These are phyloP conservation scores for Nasonia vitripennis DNA, from an alignment of 1,140 invertebrate species.

Conservation along the genomic window DNA sequence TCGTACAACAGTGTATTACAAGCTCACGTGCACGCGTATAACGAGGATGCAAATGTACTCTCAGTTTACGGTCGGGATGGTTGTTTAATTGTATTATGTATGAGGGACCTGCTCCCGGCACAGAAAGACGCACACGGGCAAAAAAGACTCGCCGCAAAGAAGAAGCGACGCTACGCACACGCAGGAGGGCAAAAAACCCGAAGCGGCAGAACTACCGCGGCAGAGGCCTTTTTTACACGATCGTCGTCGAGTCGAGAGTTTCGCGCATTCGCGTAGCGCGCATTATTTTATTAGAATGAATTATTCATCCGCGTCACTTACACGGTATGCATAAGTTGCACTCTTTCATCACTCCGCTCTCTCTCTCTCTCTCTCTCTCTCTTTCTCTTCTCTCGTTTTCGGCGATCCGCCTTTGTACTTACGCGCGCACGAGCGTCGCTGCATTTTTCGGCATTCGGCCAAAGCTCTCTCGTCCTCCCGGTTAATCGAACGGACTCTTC, in stretches of 20 bases:
- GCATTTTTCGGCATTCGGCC: constrained; percentile 49
- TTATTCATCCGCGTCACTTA: constrained; percentile 73
- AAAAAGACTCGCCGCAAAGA: neutral
- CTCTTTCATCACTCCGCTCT: constrained; percentile 67
- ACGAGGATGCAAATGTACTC: constrained; percentile 2
- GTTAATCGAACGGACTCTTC: constrained; percentile 33
- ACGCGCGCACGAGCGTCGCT: neutral
- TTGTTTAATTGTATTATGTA: constrained; percentile 45
- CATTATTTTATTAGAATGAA: constrained; percentile 75
- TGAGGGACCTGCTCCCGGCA: neutral
- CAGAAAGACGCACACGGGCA: neutral
- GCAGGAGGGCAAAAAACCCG: neutral
- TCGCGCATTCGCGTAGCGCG: constrained; percentile 51
- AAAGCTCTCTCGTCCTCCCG: constrained; percentile 1
- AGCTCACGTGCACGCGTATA: neutral
- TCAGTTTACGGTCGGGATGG: constrained; percentile 7
- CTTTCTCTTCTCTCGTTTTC: constrained; percentile 34
- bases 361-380: constrained; percentile 31
- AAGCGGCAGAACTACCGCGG: neutral
- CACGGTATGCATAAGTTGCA: constrained; percentile 71
- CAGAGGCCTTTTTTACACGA: constrained; percentile 10
- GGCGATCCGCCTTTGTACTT: constrained; percentile 4
- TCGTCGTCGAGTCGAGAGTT: constrained; percentile 1
- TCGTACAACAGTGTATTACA: too few relatives aligned
- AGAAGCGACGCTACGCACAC: neutral